Percentiles rank a stretch among this genome's conserved stretches.
Evolutionary conservation across 2,113 vertebrate species (phyloP).

Genomic region (Collichthys lucidus): DNA sequence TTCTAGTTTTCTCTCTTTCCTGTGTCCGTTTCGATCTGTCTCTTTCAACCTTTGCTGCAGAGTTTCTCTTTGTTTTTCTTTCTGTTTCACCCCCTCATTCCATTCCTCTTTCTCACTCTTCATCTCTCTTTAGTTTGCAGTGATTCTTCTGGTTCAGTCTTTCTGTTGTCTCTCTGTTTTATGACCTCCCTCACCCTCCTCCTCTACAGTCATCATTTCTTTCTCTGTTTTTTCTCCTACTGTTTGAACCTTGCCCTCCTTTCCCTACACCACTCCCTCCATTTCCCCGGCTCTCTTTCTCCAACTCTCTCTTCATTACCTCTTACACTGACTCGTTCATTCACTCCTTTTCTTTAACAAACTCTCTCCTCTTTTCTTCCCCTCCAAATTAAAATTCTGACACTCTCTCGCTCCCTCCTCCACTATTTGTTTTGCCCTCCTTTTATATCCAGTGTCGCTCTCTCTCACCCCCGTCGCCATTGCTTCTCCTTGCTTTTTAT

Average conservation of each 20-base stretch:
- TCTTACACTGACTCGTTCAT: slow-evolving; percentile 55
- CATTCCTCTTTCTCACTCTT: slow-evolving; percentile 3
- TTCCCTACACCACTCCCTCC: slow-evolving; percentile 25
- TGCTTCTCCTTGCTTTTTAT: slow-evolving; percentile 74
- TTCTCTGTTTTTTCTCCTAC: slow-evolving; percentile 16
- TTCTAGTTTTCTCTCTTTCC: background rate
- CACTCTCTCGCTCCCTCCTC: slow-evolving; percentile 60
- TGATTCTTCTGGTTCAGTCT: background rate
- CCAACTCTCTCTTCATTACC: slow-evolving; percentile 72
- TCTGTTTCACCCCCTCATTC: background rate
- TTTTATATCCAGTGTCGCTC: slow-evolving; percentile 69
- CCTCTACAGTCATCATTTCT: slow-evolving; percentile 30
- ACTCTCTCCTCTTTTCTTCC: slow-evolving; percentile 64
- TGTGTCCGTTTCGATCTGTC: background rate
- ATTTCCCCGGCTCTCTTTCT: slow-evolving; percentile 51
- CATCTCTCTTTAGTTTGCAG: background rate
- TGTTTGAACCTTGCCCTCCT: slow-evolving; percentile 43
- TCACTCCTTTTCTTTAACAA: slow-evolving; percentile 53
- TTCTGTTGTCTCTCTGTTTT: slow-evolving; percentile 3
- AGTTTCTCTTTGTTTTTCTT: background rate
- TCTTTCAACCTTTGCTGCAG: background rate
- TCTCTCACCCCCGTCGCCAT: slow-evolving; percentile 63
- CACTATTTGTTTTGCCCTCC: slow-evolving; percentile 74
- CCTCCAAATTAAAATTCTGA: slow-evolving; percentile 81
- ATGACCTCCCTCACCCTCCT: slow-evolving; percentile 20